These are phyloP conservation scores for Thalpophila matura DNA, from an alignment of 2,888 invertebrate species.

Conservation along the genomic window DNA sequence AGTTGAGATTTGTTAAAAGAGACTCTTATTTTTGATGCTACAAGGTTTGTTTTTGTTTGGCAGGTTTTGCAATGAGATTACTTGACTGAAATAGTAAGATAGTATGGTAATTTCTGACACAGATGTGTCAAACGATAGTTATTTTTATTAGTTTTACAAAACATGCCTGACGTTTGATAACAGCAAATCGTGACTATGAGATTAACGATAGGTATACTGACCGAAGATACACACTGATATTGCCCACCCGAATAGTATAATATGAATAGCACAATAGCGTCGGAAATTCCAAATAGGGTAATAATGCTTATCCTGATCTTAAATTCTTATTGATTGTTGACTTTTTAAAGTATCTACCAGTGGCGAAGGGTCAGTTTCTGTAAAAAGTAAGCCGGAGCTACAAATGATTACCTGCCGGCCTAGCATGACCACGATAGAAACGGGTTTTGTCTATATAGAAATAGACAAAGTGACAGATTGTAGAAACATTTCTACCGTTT, in stretches of 20 bases:
- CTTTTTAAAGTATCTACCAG: too few relatives aligned
- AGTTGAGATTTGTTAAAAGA: neutral
- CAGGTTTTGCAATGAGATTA: neutral
- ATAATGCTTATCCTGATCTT: too few relatives aligned
- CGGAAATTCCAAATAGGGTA: too few relatives aligned
- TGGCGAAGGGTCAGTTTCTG: too few relatives aligned
- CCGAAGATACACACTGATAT: neutral
- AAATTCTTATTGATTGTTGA: too few relatives aligned
- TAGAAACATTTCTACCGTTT: too few relatives aligned
- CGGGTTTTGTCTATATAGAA: too few relatives aligned
- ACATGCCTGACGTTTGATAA: conserved; percentile 57
- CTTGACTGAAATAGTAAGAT: neutral
- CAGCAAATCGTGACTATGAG: conserved; percentile 55
- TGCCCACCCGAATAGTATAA: conserved; percentile 17
- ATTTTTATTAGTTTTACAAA: conserved; percentile 54
- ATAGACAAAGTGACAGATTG: too few relatives aligned
- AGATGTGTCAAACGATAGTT: conserved; percentile 57
- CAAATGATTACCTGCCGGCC: too few relatives aligned
- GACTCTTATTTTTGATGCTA: fast-evolving
- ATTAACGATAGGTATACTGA: conserved; percentile 41
- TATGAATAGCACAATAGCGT: too few relatives aligned
- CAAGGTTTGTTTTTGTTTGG: conserved; percentile 11
- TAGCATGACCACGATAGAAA: too few relatives aligned
- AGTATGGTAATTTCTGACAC: conserved; percentile 37
- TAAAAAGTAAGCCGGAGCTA: too few relatives aligned